These are phyloP conservation scores for Ephialtes manifestator DNA, from an alignment of 2,888 invertebrate genomes.

Conservation along the genomic window DNA sequence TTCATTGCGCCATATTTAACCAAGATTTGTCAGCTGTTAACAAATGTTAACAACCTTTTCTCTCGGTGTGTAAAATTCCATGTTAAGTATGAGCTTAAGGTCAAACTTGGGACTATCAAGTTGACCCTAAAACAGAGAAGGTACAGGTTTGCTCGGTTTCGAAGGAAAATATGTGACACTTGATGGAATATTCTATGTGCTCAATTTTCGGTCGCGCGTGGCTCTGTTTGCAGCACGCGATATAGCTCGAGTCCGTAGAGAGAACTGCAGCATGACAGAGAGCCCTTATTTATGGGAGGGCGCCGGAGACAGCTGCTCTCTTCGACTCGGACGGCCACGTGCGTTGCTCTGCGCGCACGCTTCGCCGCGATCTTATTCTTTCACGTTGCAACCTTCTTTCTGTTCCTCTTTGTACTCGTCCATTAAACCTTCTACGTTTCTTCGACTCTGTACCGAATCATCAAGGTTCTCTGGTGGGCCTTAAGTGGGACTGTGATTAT, in stretches of 20 bases:
- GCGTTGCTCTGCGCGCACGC: constrained; percentile 35
- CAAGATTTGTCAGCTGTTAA: no score
- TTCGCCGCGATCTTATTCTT: constrained; percentile 7
- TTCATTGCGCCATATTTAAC: no score
- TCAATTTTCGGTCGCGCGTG: constrained; percentile 29
- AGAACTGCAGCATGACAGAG: not conserved
- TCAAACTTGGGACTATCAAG: no score
- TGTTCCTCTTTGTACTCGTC: constrained; percentile 51
- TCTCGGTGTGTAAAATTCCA: no score
- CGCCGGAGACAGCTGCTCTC: constrained; percentile 44
- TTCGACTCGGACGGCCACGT: constrained; percentile 41
- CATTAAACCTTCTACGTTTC: constrained; percentile 6
- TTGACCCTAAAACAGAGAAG: no score
- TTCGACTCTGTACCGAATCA: constrained; percentile 9
- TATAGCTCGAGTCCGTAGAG: constrained; percentile 1
- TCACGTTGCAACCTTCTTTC: constrained; percentile 12
- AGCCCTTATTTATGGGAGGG: constrained; percentile 46
- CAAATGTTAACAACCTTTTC: no score
- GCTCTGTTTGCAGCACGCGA: constrained; percentile 23
- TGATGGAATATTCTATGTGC: constrained; percentile 30
- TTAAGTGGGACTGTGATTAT: not conserved
- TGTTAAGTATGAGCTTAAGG: no score
- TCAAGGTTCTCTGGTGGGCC: constrained; percentile 33
- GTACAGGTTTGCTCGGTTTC: no score
- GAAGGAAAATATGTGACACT: constrained; percentile 9